Evolutionary conservation across 2,113 vertebrate species (phyloP).

Genomic region (Mirounga angustirostris): DNA sequence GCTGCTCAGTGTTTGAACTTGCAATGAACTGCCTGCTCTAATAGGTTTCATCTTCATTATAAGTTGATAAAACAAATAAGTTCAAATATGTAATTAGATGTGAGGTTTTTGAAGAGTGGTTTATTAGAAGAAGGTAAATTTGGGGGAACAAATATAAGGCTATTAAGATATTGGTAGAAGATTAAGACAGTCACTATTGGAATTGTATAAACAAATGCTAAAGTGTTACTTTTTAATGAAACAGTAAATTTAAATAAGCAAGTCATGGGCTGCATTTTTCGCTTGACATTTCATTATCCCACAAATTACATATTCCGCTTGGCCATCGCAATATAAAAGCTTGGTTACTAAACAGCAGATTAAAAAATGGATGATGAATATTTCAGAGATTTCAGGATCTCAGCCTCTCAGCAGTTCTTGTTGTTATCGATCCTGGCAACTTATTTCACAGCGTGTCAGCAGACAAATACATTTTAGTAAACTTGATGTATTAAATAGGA

Average conservation of each 20-base stretch:
- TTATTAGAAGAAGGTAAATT: constrained; percentile 78
- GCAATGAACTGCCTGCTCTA: constrained; percentile 74
- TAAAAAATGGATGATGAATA: constrained; percentile 76
- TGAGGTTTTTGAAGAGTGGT: constrained; percentile 72
- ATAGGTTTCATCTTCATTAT: constrained; percentile 78
- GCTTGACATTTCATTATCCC: constrained; percentile 79
- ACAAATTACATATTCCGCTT: constrained; percentile 74
- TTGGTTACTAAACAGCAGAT: constrained; percentile 64
- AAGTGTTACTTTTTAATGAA: constrained; percentile 74
- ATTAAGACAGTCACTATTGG: constrained; percentile 66
- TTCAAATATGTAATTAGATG: constrained; percentile 78
- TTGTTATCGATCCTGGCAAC: constrained; percentile 78
- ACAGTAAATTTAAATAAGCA: constrained; percentile 76
- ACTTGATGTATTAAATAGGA: constrained; percentile 80
- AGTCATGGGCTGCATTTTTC: constrained; percentile 65
- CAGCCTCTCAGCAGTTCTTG: constrained; percentile 68
- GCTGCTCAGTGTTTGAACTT: constrained; percentile 74
- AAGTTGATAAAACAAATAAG: constrained; percentile 69
- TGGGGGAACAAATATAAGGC: constrained; percentile 75
- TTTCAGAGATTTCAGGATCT: constrained; percentile 76
- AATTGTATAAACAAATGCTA: constrained; percentile 74
- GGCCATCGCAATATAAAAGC: constrained; percentile 60
- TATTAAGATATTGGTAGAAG: constrained; percentile 74
- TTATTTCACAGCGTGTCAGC: constrained; percentile 71
- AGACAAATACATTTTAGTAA: constrained; percentile 74